Conservation (phyloP, 1,140 invertebrate species). For the Hylyphantes graminicola region DNA sequence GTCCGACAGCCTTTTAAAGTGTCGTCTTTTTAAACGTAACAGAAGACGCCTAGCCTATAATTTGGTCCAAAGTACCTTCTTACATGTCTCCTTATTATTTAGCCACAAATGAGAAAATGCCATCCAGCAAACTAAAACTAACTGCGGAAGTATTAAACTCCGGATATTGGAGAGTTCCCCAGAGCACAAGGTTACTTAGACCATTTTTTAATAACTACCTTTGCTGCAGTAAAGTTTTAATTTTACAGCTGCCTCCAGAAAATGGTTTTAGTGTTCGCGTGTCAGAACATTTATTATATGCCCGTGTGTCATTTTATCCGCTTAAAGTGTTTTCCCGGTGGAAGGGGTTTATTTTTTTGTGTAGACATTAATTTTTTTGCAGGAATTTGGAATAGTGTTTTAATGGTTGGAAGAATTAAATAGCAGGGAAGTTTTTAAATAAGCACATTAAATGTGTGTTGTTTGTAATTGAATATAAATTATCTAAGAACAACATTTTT, state of each 20-base stretch:
- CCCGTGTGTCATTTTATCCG: no score
- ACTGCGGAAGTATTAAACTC: conserved; percentile 47
- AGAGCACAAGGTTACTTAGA: conserved; percentile 28
- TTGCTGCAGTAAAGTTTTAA: conserved; percentile 33
- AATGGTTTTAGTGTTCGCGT: background rate
- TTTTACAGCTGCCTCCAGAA: conserved; percentile 16
- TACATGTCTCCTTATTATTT: conserved; percentile 27
- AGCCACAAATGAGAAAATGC: conserved; percentile 39
- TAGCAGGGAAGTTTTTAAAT: no score
- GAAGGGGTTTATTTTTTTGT: no score
- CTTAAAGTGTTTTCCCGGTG: no score
- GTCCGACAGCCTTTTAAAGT: conserved; percentile 24
- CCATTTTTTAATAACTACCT: background rate
- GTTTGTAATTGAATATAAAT: no score
- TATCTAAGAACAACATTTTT: no score
- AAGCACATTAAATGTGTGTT: no score
- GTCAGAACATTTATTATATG: no score
- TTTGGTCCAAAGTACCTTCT: conserved; percentile 36
- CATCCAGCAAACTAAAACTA: conserved; percentile 10
- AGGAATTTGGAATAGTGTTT: no score
- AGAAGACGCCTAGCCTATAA: conserved; percentile 18
- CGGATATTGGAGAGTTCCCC: conserved; percentile 28
- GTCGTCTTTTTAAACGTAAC: conserved; percentile 4
- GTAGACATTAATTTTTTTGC: no score
- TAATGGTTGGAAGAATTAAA: no score